Percentiles rank a stretch among this genome's conserved stretches.
phyloP scores from a whole-genome alignment of 2,797 vertebrate genomes.

The Pangasius sanitwongsei region DNA sequence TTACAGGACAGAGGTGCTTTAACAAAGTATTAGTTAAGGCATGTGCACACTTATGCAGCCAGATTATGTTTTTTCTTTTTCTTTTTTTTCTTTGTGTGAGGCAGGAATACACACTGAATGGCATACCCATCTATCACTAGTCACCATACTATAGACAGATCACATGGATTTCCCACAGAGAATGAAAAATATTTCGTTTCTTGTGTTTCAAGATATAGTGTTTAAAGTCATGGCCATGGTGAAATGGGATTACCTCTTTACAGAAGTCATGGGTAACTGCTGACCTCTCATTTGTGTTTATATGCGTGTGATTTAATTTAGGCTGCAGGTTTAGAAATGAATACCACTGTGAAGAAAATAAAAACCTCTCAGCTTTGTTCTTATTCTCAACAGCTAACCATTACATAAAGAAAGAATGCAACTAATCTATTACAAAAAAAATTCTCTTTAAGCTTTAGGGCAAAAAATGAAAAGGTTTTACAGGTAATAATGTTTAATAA shows the following conservation, averaged over 20 bases:
- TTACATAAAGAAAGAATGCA: no score
- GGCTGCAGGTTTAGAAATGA: neutral
- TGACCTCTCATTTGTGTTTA: neutral
- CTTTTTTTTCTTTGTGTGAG: no score
- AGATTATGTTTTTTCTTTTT: no score
- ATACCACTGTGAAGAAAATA: neutral
- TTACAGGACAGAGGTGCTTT: no score
- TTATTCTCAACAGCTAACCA: neutral
- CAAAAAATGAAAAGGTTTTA: no score
- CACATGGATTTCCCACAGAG: conserved; percentile 42
- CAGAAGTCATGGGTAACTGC: conserved; percentile 41
- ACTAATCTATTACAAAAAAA: neutral
- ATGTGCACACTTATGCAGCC: no score
- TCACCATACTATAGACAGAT: conserved; percentile 10
- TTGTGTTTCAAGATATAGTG: neutral
- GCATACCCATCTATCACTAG: no score
- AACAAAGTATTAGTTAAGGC: no score
- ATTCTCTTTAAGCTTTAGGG: no score
- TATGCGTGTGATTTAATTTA: neutral
- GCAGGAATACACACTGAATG: no score
- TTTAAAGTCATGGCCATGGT: neutral
- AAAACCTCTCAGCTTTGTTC: neutral
- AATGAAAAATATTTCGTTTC: conserved; percentile 37
- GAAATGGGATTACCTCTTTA: conserved; percentile 34
- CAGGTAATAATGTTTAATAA: no score